Conservation (phyloP, 2,113 vertebrate species). For the Zonotrichia leucophrys region DNA sequence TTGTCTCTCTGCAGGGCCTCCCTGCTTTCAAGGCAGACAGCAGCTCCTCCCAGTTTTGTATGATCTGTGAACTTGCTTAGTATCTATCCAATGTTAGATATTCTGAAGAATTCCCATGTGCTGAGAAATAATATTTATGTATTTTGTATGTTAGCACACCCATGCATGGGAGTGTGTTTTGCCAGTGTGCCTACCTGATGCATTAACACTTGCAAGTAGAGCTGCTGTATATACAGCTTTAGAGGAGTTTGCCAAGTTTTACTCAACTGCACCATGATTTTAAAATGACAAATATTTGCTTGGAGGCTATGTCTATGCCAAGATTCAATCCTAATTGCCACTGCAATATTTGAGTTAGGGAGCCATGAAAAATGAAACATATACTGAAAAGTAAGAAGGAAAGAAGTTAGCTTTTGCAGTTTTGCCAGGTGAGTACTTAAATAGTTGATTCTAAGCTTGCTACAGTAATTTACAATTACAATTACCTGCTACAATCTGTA, state of each 20-base stretch:
- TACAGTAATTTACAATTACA: conserved; percentile 66
- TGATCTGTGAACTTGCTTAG: not conserved
- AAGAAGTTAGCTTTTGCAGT: conserved; percentile 2
- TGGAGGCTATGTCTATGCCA: conserved; percentile 51
- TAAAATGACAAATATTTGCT: conserved; percentile 73
- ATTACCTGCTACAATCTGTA: conserved; percentile 49
- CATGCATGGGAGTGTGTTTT: not conserved
- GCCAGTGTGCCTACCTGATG: not conserved
- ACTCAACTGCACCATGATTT: conserved; percentile 46
- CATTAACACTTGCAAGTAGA: not conserved
- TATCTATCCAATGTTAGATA: not conserved
- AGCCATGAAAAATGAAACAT: conserved; percentile 39
- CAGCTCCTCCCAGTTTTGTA: not conserved
- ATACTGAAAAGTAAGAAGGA: not conserved
- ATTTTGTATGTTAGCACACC: not conserved
- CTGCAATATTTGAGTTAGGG: conserved; percentile 34
- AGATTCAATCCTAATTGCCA: conserved; percentile 57
- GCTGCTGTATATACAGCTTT: not conserved
- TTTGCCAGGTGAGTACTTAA: conserved; percentile 28
- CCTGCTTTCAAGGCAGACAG: not conserved
- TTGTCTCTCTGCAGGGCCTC: not conserved
- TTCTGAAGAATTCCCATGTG: not conserved
- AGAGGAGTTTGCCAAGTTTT: conserved; percentile 45
- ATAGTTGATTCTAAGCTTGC: conserved; percentile 33
- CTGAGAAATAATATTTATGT: not conserved